Conservation (phyloP, 2,888 invertebrate genomes). For the Acanthosepion pharaonis region DNA sequence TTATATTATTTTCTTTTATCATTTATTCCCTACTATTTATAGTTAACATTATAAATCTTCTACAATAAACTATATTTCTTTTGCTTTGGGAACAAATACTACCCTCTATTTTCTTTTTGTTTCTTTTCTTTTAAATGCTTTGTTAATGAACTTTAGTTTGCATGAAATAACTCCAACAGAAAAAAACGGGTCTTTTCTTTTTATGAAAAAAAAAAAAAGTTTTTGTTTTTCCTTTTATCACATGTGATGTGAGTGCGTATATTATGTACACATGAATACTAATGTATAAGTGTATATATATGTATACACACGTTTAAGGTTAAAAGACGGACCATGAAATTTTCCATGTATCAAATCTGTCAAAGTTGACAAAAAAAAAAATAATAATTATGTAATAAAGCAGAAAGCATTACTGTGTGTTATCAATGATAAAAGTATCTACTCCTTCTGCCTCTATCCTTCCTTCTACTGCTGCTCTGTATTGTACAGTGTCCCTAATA, state of each 20-base stretch:
- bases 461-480: slow-evolving; percentile 24
- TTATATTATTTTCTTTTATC: background rate
- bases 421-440: too few relatives aligned
- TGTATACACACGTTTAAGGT: background rate
- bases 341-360: background rate
- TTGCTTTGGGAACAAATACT: too few relatives aligned
- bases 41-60: too few relatives aligned
- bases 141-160: background rate
- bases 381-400: too few relatives aligned
- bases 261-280: background rate
- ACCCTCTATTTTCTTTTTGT: too few relatives aligned
- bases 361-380: background rate
- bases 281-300: slow-evolving; percentile 3
- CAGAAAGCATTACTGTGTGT: too few relatives aligned
- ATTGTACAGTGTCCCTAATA: background rate
- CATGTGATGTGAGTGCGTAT: slow-evolving; percentile 33
- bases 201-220: background rate
- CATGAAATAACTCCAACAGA: background rate
- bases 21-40: too few relatives aligned
- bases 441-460: background rate
- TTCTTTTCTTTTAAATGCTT: background rate
- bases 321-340: slow-evolving; percentile 23
- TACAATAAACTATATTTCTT: too few relatives aligned
- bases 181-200: slow-evolving; percentile 33
- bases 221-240: background rate